Base-by-base conservation (phyloP, 2,113 vertebrate species). In the Rhabdomys dilectus region DNA sequence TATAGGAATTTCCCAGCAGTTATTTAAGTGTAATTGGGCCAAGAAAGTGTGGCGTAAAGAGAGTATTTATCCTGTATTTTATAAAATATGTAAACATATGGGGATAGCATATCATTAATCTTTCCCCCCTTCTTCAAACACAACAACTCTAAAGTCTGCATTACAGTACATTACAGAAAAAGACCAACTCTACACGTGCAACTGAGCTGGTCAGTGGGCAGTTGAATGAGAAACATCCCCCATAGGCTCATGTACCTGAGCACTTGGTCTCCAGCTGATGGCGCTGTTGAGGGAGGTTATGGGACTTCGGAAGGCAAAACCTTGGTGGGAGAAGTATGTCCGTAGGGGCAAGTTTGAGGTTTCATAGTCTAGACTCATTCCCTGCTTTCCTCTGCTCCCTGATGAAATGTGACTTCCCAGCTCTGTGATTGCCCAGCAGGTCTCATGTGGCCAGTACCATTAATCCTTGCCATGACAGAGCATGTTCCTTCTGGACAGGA, bases 41-140 rank as follows among this genome's bases (percentile, higher is more conserved):
- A 97, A 97, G 87, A 96, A 97, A 97, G 42, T 97, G 92, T 88
- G 96, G 78, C 34, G 76, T 64, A 93, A 13, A 95, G 94, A 97
- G 95, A 96, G 97, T 93, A 89, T 91, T 95, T 93, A 58, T 72
- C 60, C 56, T 97, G 60, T 60, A 60, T 26, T 39, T 42, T 24
- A 60, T 26, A 60, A 39, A 60, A 60, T 29, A 84, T 42, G 26
- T 17, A 60, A 24, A 60, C 3, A 42, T 58, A 42, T 90, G 95
- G 75, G 73, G 92, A 53, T 95, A 80, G 89, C 93, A 97, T 96
- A 91, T 95, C 93, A 97, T 97, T 95, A 96, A 97, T 97, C 89
- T 97, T 95, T 51, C 73, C 91, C 93, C 95, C 39, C 70, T 21
- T 36, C 66, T n/a, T 94, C 93, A 96, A 93, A 76, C 78, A 56